Base-by-base conservation (phyloP, 2,797 vertebrate species). In the Leptatherina wallacei region DNA sequence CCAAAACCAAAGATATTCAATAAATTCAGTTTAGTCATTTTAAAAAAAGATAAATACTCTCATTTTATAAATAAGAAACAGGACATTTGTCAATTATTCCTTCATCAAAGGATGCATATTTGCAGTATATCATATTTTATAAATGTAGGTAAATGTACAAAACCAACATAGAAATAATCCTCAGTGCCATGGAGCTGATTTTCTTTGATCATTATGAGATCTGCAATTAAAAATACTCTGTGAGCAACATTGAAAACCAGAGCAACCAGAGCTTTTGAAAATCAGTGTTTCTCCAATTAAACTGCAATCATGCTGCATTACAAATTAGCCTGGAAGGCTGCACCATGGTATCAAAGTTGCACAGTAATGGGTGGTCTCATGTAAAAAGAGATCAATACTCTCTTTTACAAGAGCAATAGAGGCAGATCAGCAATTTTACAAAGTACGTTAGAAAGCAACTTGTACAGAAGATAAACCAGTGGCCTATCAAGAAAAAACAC, bases 11-110 rank as follows among this genome's bases (percentile, higher is more conserved):
- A 42, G 22, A 32, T 30, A 12, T 44, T 60, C 13, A 42, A 22
- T 57, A 24, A 58, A 6, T 67, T 18, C 6, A 67, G 22, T 57
- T 67, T 65, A 4, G n/a, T 51, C 24, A 52, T 14, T 5, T 12
- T 33, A 54, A 61, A 69, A 16, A 16, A 44, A 8, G 24, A 7
- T 1, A 42, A 20, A 30, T 55, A 6, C 4, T 40, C 27, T 14
- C 3, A 71, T 47, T 44, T 47, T 49, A 24, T 11, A 14, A 47
- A 18, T 12, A 35, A 0, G 2, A 52, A 58, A 0, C 22, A 14
- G 11, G 3, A 30, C 8, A 54, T 54, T 16, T 27, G 9, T 5
- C 3, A 32, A 9, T 32, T 18, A 18, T 32, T 32, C 54, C 29
- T 32, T 16, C 7, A 16, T 56, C 2, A 56, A 16, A 10, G 24